These are phyloP conservation scores for Gadopsis bispinosus DNA, from an alignment of 2,797 vertebrate genomes.

Conservation along the genomic window DNA sequence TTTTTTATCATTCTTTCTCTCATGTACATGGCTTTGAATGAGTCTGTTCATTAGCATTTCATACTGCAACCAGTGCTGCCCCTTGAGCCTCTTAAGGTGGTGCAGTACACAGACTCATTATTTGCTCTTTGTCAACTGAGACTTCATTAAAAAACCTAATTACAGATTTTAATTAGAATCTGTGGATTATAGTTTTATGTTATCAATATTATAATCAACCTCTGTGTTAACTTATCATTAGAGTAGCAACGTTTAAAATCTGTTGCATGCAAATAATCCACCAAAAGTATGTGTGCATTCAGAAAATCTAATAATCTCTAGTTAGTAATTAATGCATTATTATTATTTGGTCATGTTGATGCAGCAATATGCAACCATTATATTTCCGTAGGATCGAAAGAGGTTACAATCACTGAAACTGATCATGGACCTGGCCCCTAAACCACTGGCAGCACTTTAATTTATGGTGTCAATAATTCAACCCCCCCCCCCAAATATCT, in stretches of 20 bases:
- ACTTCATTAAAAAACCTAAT: constrained; percentile 82
- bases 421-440: background rate
- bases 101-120: constrained; percentile 74
- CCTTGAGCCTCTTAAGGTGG: constrained; percentile 70
- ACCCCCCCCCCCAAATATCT: no score
- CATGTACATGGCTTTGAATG: constrained; percentile 59
- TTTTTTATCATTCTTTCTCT: constrained; percentile 25
- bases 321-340: background rate
- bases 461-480: no score
- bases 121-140: constrained; percentile 80
- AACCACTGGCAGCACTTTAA: background rate
- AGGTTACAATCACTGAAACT: background rate
- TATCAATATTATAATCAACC: constrained; percentile 70
- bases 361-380: background rate
- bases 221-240: constrained; percentile 48
- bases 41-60: constrained; percentile 79
- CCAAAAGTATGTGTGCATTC: background rate
- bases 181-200: constrained; percentile 74
- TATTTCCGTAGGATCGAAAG: background rate
- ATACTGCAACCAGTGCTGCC: constrained; percentile 66
- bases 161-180: constrained; percentile 83
- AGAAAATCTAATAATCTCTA: background rate
- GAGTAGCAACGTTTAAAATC: constrained; percentile 35
- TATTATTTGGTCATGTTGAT: background rate
- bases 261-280: background rate